Base-by-base conservation (phyloP, 1,140 invertebrate species). In the Archivesica marissinica region DNA sequence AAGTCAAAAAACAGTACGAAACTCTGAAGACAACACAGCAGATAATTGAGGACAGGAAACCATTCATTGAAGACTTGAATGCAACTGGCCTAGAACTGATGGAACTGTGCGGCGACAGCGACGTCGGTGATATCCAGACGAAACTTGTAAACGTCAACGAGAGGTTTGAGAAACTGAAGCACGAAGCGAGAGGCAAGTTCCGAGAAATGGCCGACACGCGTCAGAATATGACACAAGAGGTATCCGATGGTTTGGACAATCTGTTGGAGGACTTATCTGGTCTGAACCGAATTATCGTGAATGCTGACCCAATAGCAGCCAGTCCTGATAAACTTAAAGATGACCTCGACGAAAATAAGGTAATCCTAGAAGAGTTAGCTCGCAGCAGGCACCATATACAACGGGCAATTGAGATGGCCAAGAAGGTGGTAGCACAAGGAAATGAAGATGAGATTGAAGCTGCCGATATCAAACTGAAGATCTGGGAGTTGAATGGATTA, bases 1-100 rank as follows among this genome's bases (percentile, higher is more conserved):
- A 98, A 87, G 98, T 99, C 79, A 97, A 97, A 11, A 96, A 97
- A 90, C 98, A 99, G 93, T 98, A 99, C 94, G 98, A 99, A 92
- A 97, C 97, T 91, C 98, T 98, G 92, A 98, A 99, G 93, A 86
- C 85, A 30, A 92, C 90, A 30, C 94, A 99, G 54, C 97, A 98
- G 89, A 97, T 97, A 30, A 97, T 99, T 80, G 96, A 96, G 86
- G 98, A 99, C 90, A 98, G 99, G 93, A 98, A 98, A 93, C 98
- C 98, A 2, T 94, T 99, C n/a, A 96, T 99, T 2, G 98, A 99
- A 89, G 99, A 99, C 93, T 95, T 99, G 13, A 99, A 99, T 90
- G 98, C 99, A 92, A 99, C 98, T 3, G 95, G 98, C 0, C 97
- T 97, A 91, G 98, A 98, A 56, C 93, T 99, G 0, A 96, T 97